Percentiles rank a stretch among this genome's conserved stretches.
phyloP scores from a whole-genome alignment of 2,113 vertebrate genomes.

The Heloderma charlesbogerti region DNA sequence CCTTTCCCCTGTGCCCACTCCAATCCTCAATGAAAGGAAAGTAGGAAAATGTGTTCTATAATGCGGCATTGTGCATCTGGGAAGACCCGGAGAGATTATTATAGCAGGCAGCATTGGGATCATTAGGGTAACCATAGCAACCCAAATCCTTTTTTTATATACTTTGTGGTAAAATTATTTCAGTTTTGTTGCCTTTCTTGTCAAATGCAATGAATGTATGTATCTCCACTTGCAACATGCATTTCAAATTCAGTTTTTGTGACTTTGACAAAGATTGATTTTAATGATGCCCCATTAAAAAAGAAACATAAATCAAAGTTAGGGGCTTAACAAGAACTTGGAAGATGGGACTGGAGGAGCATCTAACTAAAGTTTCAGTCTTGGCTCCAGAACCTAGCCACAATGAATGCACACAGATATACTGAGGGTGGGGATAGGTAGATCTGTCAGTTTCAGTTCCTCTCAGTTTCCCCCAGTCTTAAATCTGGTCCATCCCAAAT shows the following conservation, averaged over 20 bases:
- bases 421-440: too few species aligned
- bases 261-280: conserved; percentile 35
- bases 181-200: conserved; percentile 41
- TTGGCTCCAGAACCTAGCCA: not conserved
- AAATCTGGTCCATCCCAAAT: too few species aligned
- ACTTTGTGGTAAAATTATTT: not conserved
- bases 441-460: too few species aligned
- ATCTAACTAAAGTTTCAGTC: not conserved
- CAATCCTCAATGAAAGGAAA: conserved; percentile 24
- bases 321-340: not conserved
- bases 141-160: not conserved
- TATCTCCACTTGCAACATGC: conserved; percentile 24
- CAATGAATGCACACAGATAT: too few species aligned
- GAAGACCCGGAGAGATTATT: conserved; percentile 34
- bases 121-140: conserved; percentile 64
- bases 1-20: not conserved
- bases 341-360: not conserved
- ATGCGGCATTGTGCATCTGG: conserved; percentile 35
- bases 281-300: not conserved
- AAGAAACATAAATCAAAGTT: conserved; percentile 7
- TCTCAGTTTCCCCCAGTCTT: too few species aligned
- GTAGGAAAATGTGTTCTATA: conserved; percentile 46
- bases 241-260: conserved; percentile 5
- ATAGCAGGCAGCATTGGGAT: conserved; percentile 41
- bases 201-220: conserved; percentile 18